Percentiles rank a stretch among this genome's conserved stretches.
phyloP scores from a whole-genome alignment of 2,888 invertebrate species.

The Blastobasis lacticolella region DNA sequence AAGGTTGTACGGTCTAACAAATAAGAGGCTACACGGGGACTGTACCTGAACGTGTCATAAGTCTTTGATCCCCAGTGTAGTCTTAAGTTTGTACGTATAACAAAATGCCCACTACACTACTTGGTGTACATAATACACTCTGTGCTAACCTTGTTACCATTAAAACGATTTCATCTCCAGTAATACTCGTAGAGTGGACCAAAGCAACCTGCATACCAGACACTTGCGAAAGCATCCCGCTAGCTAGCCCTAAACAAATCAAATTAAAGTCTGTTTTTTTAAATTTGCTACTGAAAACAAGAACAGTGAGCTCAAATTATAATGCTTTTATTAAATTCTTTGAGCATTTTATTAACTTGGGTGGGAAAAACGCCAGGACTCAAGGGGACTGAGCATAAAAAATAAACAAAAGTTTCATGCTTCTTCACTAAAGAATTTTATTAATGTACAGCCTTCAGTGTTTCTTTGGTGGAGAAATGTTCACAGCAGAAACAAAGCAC shows the following conservation, averaged over 20 bases:
- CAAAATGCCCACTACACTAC: too few species aligned
- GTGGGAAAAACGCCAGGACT: conserved; percentile 46
- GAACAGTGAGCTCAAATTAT: conserved; percentile 37
- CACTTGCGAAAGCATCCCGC: neutral
- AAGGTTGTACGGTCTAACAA: too few species aligned
- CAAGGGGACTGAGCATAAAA: conserved; percentile 43
- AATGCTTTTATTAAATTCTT: conserved; percentile 69
- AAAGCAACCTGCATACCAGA: too few species aligned
- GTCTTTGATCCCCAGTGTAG: too few species aligned
- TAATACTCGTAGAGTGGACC: too few species aligned
- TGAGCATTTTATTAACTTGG: conserved; percentile 54
- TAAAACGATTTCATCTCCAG: too few species aligned
- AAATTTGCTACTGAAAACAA: conserved; percentile 3
- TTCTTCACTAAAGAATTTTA: conserved; percentile 60
- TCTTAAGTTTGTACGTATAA: too few species aligned
- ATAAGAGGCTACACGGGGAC: too few species aligned
- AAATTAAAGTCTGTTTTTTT: conserved; percentile 1
- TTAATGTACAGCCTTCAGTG: conserved; percentile 53
- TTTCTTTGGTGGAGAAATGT: conserved; percentile 30
- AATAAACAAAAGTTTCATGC: conserved; percentile 41
- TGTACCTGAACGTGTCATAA: too few species aligned
- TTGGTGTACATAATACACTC: too few species aligned
- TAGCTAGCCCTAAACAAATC: neutral
- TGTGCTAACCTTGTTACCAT: too few species aligned
- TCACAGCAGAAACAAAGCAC: conserved; percentile 25